Evolutionary conservation across 2,797 vertebrate genomes (phyloP).

Genomic region (Acanthurus lineatus): DNA sequence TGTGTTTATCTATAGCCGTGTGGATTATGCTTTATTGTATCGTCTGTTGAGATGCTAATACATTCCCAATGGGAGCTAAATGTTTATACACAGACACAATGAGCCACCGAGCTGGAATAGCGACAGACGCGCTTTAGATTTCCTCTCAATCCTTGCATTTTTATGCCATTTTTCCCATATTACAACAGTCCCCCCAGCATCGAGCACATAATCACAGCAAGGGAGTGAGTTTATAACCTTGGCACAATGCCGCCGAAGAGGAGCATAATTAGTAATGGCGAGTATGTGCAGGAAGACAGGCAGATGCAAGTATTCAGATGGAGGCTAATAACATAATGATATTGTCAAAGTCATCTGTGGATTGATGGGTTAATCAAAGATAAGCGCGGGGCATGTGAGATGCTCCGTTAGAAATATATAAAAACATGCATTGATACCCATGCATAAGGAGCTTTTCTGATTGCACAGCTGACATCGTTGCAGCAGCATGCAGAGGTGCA

Average conservation of each 20-base stretch:
- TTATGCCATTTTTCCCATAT: conserved; percentile 83
- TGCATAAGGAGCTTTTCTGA: conserved; percentile 61
- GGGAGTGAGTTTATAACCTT: conserved; percentile 56
- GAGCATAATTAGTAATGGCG: conserved; percentile 69
- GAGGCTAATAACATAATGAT: conserved; percentile 70
- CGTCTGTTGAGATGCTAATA: conserved; percentile 55
- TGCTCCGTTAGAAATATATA: conserved; percentile 60
- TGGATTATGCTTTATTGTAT: conserved; percentile 61
- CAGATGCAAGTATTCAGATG: conserved; percentile 74
- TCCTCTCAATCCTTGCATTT: conserved; percentile 71
- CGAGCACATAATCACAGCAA: conserved; percentile 69
- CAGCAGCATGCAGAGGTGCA: conserved; percentile 69
- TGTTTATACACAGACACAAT: conserved; percentile 50
- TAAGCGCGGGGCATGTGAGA: conserved; percentile 61
- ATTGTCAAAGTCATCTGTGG: conserved; percentile 73
- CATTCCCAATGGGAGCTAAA: conserved; percentile 51
- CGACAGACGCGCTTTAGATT: conserved; percentile 11
- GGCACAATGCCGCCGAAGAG: conserved; percentile 62
- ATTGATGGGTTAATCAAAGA: conserved; percentile 76
- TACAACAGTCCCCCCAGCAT: conserved; percentile 73
- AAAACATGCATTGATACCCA: conserved; percentile 74
- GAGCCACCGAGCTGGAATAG: conserved; percentile 37
- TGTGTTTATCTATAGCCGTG: conserved; percentile 54
- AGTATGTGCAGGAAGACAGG: conserved; percentile 63
- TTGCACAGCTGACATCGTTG: conserved; percentile 54